These are phyloP conservation scores for Drosophila bifasciata DNA, from an alignment of 1,140 invertebrate species.

Conservation along the genomic window DNA sequence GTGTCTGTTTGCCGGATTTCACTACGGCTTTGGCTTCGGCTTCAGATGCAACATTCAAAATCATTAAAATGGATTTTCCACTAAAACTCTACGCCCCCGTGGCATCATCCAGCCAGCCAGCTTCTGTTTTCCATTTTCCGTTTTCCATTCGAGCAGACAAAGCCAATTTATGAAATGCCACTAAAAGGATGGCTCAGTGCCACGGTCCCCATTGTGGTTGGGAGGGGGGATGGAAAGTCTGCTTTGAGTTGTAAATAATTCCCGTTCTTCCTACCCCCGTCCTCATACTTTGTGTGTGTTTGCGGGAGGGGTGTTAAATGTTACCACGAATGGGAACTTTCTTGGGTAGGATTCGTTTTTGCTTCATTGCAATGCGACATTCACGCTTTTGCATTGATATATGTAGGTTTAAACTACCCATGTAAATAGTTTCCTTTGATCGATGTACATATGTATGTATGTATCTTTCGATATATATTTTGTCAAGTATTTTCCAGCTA, in stretches of 20 bases:
- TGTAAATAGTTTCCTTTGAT: background rate
- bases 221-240: background rate
- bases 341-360: too few relatives aligned
- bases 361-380: too few relatives aligned
- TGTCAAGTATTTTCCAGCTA: background rate
- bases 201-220: too few relatives aligned
- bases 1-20: conserved; percentile 37
- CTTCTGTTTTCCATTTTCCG: background rate
- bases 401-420: too few relatives aligned
- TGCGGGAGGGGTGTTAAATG: background rate
- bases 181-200: conserved; percentile 8
- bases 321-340: too few relatives aligned
- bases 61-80: conserved; percentile 51
- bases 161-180: conserved; percentile 53
- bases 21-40: conserved; percentile 35
- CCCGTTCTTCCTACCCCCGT: background rate
- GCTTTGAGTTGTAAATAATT: conserved; percentile 26
- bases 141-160: conserved; percentile 35
- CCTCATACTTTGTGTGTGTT: conserved; percentile 15
- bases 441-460: too few relatives aligned
- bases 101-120: background rate
- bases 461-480: background rate
- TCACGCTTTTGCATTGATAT: too few relatives aligned
- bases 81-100: conserved; percentile 18
- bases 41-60: conserved; percentile 31